Base-by-base conservation (phyloP, 2,797 vertebrate species). In the Xenentodon cancila region DNA sequence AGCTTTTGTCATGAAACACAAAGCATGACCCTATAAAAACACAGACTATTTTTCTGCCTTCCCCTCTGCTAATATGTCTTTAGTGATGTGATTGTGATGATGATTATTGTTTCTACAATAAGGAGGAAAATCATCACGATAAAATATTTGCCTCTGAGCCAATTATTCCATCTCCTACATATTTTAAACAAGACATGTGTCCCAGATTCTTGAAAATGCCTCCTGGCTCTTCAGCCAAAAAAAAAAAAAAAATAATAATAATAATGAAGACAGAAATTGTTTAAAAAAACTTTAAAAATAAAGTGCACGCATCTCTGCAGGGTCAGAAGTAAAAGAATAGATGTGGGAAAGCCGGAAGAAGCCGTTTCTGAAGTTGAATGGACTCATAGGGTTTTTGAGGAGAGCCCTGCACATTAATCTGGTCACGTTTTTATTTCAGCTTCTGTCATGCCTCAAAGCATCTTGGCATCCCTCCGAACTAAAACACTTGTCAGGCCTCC, bases 171-270 rank as follows among this genome's bases (percentile, higher is more conserved):
- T 85, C 71, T 64, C 68, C 68, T 85, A 64, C 68, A 77, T 82
- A 74, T 84, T 77, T 80, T 59, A 80, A 63, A 79, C 77, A 43
- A 68, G 68, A 60, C 25, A 42, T 47, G 78, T 79, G 85, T 68
- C 84, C 85, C 66, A 88, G 78, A 84, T 89, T 84, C 73, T 68
- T 20, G 20, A 59, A 46, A 73, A 74, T 40, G 60, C 79, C 77
- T 81, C 37, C 43, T 66, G 73, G 88, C 77, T 65, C 52, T 54
- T 68, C 55, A 68, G n/a, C n/a, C 75, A 57, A 70, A 52, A 76
- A 71, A 80, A 75, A 81, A 60, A 83, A 58, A 59, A 47, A 30
- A 30, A 5, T 56, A 74, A 81, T 60, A 83, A 60, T 57, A 47
- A 25, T 3, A 25, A 45, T 61, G 40, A 74, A 34, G 1, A 52